A percentile compares a stretch with the other conserved stretches of the same genome.
Conservation (phyloP, 2,888 invertebrate genomes). For the Acleris cristana region DNA sequence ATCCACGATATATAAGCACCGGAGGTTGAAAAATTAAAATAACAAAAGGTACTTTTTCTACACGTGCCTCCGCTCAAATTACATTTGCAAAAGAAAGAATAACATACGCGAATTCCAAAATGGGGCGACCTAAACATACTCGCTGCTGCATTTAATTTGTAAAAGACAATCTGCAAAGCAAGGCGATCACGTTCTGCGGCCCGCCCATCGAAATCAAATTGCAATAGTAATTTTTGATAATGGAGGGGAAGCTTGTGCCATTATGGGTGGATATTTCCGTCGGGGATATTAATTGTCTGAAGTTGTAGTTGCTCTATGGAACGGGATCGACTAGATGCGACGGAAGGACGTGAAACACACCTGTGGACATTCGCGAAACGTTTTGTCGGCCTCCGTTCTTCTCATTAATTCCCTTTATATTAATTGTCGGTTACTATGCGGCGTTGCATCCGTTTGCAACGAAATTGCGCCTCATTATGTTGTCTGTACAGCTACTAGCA, state of each 20-base stretch:
- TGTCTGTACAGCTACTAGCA: slow-evolving; percentile 52
- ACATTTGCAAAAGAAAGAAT: slow-evolving; percentile 67
- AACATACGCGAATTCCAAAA: slow-evolving; percentile 59
- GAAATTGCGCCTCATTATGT: slow-evolving; percentile 68
- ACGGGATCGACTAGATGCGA: slow-evolving; percentile 65
- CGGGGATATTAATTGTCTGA: slow-evolving; percentile 65
- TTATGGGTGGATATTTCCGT: slow-evolving; percentile 79
- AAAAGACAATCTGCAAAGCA: slow-evolving; percentile 72
- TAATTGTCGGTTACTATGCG: slow-evolving; percentile 71
- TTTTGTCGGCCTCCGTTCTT: slow-evolving; percentile 58
- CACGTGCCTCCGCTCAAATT: slow-evolving; percentile 76
- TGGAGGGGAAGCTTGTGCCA: slow-evolving; percentile 67
- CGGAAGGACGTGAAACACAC: slow-evolving; percentile 60
- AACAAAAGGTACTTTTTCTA: slow-evolving; percentile 64
- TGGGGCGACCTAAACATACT: slow-evolving; percentile 62
- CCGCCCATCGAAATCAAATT: slow-evolving; percentile 72
- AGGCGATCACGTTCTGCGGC: slow-evolving; percentile 64
- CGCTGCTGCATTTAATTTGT: slow-evolving; percentile 70
- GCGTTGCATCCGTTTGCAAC: slow-evolving; percentile 66
- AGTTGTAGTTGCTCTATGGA: slow-evolving; percentile 58
- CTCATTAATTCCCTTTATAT: slow-evolving; percentile 62
- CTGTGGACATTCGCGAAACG: slow-evolving; percentile 68
- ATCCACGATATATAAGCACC: slow-evolving; percentile 38
- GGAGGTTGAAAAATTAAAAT: slow-evolving; percentile 64
- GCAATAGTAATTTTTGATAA: slow-evolving; percentile 80